phyloP scores from a whole-genome alignment of 2,888 invertebrate genomes.

The Bombylius discolor region DNA sequence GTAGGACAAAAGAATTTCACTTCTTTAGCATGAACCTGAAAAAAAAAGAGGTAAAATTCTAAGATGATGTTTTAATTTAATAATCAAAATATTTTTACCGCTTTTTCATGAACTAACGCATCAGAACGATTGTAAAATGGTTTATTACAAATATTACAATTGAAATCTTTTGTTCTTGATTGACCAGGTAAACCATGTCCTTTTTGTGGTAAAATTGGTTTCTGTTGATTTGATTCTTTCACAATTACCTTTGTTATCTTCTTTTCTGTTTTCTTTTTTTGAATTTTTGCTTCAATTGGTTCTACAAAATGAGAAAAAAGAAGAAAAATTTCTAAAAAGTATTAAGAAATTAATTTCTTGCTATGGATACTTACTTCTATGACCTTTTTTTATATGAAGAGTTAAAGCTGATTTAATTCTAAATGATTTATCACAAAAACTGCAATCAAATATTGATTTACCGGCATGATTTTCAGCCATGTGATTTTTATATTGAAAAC shows the following conservation, averaged over 20 bases:
- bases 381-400: conserved; percentile 28
- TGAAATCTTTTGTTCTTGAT: conserved; percentile 24
- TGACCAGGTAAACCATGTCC: neutral
- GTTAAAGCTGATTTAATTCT: conserved; percentile 30
- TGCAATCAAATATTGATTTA: conserved; percentile 19
- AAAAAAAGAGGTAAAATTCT: neutral
- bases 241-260: conserved; percentile 16
- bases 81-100: conserved; percentile 12
- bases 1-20: conserved; percentile 8
- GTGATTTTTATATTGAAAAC: conserved; percentile 8
- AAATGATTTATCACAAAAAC: conserved; percentile 28
- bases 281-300: too few relatives aligned
- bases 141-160: conserved; percentile 26
- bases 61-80: neutral
- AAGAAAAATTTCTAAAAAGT: too few relatives aligned
- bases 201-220: too few relatives aligned
- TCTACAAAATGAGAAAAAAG: too few relatives aligned
- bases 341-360: too few relatives aligned
- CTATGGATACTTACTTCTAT: too few relatives aligned
- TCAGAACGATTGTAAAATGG: conserved; percentile 30
- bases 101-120: conserved; percentile 24
- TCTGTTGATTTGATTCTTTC: too few relatives aligned
- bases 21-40: conserved; percentile 9
- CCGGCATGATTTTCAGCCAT: conserved; percentile 15
- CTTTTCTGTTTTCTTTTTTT: neutral